These are phyloP conservation scores for Ichneumoninae sp. DNA, from an alignment of 2,888 invertebrate species.

Conservation along the genomic window DNA sequence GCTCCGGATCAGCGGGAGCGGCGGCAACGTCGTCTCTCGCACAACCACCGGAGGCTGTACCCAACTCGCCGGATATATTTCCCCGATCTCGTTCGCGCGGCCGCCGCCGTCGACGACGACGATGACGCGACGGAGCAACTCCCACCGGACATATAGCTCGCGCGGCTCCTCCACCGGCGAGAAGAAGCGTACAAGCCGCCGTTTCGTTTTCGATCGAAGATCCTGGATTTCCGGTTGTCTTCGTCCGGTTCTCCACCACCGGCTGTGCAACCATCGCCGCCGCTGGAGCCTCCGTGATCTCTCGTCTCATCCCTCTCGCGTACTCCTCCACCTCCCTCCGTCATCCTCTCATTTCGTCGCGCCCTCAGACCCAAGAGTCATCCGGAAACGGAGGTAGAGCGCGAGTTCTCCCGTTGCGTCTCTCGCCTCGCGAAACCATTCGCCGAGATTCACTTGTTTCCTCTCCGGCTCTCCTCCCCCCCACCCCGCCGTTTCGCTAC, in stretches of 20 bases:
- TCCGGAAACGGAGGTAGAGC: conserved; percentile 55
- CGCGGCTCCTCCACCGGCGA: conserved; percentile 43
- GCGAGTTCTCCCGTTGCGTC: conserved; percentile 41
- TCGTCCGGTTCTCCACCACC: conserved; percentile 45
- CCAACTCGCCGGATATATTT: conserved; percentile 81
- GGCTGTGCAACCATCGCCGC: conserved; percentile 32
- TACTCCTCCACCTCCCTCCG: conserved; percentile 24
- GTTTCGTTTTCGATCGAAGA: conserved; percentile 64
- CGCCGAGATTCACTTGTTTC: conserved; percentile 8
- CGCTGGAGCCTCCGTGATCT: conserved; percentile 15
- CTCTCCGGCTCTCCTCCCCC: background rate
- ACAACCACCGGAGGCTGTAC: conserved; percentile 55
- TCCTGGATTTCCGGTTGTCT: conserved; percentile 69
- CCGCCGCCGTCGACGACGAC: conserved; percentile 34
- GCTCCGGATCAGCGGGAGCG: background rate
- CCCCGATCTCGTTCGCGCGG: conserved; percentile 70
- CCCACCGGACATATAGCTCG: conserved; percentile 70
- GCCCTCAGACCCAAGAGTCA: conserved; percentile 36
- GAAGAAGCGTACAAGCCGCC: conserved; percentile 16
- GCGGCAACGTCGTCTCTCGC: conserved; percentile 47
- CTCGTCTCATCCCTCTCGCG: conserved; percentile 37
- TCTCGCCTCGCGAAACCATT: background rate
- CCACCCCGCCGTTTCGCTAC: no score
- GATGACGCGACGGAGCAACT: conserved; percentile 48
- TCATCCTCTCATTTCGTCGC: conserved; percentile 38